Percentiles rank a stretch among this genome's conserved stretches.
Conservation (phyloP, 64 coral and sea anemone species). For the Pocillopora damicornis region DNA sequence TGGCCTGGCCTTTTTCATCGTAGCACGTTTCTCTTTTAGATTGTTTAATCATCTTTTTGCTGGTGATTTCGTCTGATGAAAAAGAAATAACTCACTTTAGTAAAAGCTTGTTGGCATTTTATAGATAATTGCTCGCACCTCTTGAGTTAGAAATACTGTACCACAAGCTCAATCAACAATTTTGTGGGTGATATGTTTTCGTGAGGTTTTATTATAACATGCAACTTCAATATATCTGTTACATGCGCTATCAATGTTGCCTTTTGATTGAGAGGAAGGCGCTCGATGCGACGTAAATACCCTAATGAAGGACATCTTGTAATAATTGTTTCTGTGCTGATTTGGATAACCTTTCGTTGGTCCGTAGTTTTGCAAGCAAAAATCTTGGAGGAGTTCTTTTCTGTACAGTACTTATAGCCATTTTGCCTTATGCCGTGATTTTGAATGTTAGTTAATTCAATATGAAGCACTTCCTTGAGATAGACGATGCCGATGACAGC, state of each 20-base stretch:
- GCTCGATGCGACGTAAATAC: neutral
- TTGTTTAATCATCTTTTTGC: neutral
- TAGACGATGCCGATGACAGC: neutral
- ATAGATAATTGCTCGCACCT: neutral
- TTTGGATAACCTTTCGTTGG: neutral
- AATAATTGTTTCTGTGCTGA: neutral
- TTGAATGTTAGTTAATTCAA: constrained; percentile 16
- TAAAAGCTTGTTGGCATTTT: neutral
- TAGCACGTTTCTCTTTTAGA: neutral
- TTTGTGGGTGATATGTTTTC: constrained; percentile 24
- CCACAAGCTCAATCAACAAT: neutral
- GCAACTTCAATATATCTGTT: constrained; percentile 9
- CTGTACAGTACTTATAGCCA: neutral
- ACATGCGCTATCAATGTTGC: neutral
- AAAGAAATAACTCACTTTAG: neutral
- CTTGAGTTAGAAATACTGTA: neutral
- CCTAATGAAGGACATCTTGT: neutral
- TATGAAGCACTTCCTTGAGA: constrained; percentile 9
- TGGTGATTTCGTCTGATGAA: neutral
- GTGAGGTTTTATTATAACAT: constrained; percentile 5
- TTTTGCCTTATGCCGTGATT: neutral
- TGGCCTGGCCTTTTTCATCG: neutral
- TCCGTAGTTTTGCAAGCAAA: neutral
- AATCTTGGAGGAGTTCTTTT: neutral
- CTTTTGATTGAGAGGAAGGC: neutral